Base-by-base conservation (phyloP, 1,140 invertebrate genomes). In the Andricus grossulariae region DNA sequence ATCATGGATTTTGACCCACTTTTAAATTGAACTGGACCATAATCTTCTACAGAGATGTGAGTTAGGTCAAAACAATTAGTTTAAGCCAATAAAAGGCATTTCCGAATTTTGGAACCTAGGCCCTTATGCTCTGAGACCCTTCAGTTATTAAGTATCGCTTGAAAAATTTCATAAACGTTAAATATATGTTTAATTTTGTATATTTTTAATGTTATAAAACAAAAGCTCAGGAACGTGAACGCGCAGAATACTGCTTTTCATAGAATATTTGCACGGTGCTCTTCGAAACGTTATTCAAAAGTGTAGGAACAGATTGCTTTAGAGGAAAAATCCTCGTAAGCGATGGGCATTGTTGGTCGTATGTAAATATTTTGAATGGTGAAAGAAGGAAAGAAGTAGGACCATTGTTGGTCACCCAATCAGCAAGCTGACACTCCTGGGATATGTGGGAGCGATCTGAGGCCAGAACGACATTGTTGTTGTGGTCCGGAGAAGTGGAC, bases 401-500 rank as follows among this genome's bases (percentile, higher is more conserved):
- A 45, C 60, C 45, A 66, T 66, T 66, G 60, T 66, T 66, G 60
- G 60, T 66, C 60, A 16, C 60, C 60, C 60, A 66, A 66, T 66
- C 60, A 66, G 60, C 32, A 39, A 12, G 15, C 25, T 32, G 39
- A 66, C 60, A 66, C 60, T 66, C 60, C 25, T 66, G 60, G 60
- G 25, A 66, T 66, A 66, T 66, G 60, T 66, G 60, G 21, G 16
- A 66, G 60, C 39, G 32, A 66, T 66, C 60, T 66, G 60, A 66
- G 32, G 50, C 52, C 50, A 72, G 66, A 70, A 72, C 60, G 66
- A 81, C 72, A 82, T 82, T 78, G 80, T 83, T 82, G 81, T 81
- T 86, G 84, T 81, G 82, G 83, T 78, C 71, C 77, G 77, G 79
- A 79, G 73, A 72, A 77, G 60, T 81, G 74, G 81, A 75, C 74